Percentiles rank a stretch among this genome's conserved stretches.
phyloP scores from a whole-genome alignment of 2,888 invertebrate species.

The Limnephilus rhombicus region DNA sequence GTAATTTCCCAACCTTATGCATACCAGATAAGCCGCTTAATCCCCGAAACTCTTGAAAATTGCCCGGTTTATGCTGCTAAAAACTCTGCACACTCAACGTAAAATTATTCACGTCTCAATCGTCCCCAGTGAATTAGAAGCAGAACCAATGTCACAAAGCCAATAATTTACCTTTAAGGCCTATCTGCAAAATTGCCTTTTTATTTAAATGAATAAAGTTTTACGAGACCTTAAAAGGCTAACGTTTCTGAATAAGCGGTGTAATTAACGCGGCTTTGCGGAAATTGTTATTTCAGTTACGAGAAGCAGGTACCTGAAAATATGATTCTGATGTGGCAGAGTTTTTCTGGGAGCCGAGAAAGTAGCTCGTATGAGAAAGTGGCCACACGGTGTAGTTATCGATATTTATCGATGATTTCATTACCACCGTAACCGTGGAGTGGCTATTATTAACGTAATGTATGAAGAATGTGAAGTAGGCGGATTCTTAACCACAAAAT shows the following conservation, averaged over 20 bases:
- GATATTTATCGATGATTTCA: neutral
- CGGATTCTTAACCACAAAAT: neutral
- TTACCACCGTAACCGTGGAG: neutral
- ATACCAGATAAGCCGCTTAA: neutral
- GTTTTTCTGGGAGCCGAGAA: neutral
- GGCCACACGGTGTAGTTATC: neutral
- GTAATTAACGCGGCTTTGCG: constrained; percentile 4
- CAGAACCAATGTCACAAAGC: neutral
- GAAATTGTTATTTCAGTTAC: neutral
- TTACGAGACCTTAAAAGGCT: neutral
- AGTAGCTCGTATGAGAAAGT: neutral
- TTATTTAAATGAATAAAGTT: constrained; percentile 10
- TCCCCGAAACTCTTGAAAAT: neutral
- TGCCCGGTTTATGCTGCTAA: neutral
- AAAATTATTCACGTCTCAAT: neutral
- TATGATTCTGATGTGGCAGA: neutral
- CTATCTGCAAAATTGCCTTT: neutral
- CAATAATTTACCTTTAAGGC: neutral
- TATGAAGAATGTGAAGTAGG: neutral
- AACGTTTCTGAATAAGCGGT: neutral
- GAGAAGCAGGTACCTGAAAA: neutral
- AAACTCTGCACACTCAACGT: neutral
- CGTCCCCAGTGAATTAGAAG: neutral
- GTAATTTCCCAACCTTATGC: neutral
- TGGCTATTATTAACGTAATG: neutral